A percentile compares a stretch with the other conserved stretches of the same genome.
These are phyloP conservation scores for Harpalus rubripes DNA, from an alignment of 2,888 invertebrate species.

Conservation along the genomic window DNA sequence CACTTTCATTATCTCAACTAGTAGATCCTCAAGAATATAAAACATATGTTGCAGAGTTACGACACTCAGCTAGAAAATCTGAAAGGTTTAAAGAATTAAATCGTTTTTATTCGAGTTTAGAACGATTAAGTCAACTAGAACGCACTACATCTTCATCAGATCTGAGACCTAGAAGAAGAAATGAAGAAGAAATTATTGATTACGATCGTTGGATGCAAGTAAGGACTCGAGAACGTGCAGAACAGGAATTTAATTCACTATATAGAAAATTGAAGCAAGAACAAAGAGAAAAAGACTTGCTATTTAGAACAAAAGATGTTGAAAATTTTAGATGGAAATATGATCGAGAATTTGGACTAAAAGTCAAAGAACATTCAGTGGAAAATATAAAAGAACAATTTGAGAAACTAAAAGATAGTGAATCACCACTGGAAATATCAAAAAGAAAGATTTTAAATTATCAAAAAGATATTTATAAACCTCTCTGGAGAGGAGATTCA, in stretches of 20 bases:
- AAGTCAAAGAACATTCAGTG: conserved; percentile 91
- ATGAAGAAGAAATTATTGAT: conserved; percentile 90
- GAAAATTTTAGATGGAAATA: conserved; percentile 88
- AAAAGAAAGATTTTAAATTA: conserved; percentile 76
- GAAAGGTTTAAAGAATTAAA: conserved; percentile 91
- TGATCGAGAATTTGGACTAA: conserved; percentile 86
- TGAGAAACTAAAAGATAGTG: conserved; percentile 81
- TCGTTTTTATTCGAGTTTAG: conserved; percentile 91
- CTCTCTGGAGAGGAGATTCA: conserved; percentile 90
- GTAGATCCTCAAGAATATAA: conserved; percentile 83
- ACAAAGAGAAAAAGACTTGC: conserved; percentile 90
- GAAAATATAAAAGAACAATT: conserved; percentile 91
- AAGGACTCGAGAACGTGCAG: conserved; percentile 88
- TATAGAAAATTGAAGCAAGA: conserved; percentile 88
- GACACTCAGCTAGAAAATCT: conserved; percentile 84
- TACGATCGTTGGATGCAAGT: conserved; percentile 93
- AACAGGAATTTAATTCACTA: conserved; percentile 88
- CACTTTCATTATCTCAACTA: conserved; percentile 68
- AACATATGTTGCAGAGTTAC: conserved; percentile 83
- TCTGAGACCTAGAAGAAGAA: conserved; percentile 85
- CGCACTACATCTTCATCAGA: conserved; percentile 85
- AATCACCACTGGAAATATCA: conserved; percentile 78
- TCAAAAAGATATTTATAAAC: conserved; percentile 86
- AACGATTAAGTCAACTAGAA: conserved; percentile 91
- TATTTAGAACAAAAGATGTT: conserved; percentile 88